phyloP scores from a whole-genome alignment of 2,113 vertebrate species.

The Neotoma lepida region DNA sequence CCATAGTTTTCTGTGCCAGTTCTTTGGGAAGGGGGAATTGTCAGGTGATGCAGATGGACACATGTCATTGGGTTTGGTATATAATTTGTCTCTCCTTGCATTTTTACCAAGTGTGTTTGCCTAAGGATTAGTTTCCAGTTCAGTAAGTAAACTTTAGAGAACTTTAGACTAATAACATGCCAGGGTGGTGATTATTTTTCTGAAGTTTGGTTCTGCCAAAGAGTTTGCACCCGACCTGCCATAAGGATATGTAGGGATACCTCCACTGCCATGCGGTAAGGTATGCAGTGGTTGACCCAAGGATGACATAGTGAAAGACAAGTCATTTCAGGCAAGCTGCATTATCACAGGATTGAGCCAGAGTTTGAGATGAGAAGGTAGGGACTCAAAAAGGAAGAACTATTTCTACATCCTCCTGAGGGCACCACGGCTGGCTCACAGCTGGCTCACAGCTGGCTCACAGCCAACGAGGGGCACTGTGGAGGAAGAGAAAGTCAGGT shows the following conservation, averaged over 20 bases:
- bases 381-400: neutral
- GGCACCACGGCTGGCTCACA: neutral
- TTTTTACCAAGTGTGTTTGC: neutral
- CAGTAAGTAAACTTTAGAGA: conserved; percentile 25
- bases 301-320: neutral
- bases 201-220: neutral
- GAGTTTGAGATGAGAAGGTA: neutral
- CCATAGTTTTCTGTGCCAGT: neutral
- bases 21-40: conserved; percentile 15
- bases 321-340: neutral
- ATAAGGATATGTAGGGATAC: neutral
- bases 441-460: no score
- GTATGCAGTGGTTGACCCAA: neutral
- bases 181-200: conserved; percentile 1
- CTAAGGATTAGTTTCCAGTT: conserved; percentile 23
- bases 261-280: neutral
- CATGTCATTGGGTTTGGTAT: neutral
- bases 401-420: neutral
- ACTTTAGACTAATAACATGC: neutral
- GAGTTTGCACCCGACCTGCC: neutral
- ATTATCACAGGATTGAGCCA: neutral
- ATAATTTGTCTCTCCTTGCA: neutral
- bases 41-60: neutral
- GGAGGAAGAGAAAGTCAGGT: neutral
- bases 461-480: neutral